phyloP scores from a whole-genome alignment of 2,888 invertebrate genomes.

The Catocala fraxini region DNA sequence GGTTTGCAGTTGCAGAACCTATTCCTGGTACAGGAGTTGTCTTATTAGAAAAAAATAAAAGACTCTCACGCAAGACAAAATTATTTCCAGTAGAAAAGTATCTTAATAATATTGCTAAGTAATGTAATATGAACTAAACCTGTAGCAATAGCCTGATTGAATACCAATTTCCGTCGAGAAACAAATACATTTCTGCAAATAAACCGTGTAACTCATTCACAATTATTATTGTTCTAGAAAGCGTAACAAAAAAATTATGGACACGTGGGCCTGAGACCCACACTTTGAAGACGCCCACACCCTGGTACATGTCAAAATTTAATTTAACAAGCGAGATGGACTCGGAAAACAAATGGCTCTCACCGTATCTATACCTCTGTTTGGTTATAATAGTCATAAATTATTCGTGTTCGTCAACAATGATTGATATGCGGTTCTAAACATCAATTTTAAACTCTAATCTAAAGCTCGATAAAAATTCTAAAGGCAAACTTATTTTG shows the following conservation, averaged over 20 bases:
- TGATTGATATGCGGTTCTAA: constrained; percentile 3
- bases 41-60: no score
- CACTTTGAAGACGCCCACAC: constrained; percentile 72
- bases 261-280: constrained; percentile 67
- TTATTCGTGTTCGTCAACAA: constrained; percentile 52
- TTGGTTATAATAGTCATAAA: constrained; percentile 72
- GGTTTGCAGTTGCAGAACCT: no score
- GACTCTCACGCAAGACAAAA: no score
- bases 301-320: constrained; percentile 67
- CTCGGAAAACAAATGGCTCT: constrained; percentile 73
- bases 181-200: constrained; percentile 73
- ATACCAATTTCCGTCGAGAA: constrained; percentile 53
- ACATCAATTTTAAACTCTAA: constrained; percentile 29
- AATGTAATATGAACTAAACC: constrained; percentile 52
- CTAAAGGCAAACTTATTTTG: constrained; percentile 20
- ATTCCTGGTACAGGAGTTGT: no score
- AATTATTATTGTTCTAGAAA: constrained; percentile 57
- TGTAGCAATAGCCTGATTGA: constrained; percentile 47
- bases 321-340: constrained; percentile 73
- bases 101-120: not conserved
- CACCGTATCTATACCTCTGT: constrained; percentile 64
- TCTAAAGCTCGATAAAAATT: accelerated
- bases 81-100: no score
- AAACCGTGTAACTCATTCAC: constrained; percentile 60
- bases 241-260: constrained; percentile 75